Evolutionary conservation across 2,113 vertebrate genomes (phyloP), one percentile per base, ranked within the genome.

Genomic region (Neoarius graeffei): DNA sequence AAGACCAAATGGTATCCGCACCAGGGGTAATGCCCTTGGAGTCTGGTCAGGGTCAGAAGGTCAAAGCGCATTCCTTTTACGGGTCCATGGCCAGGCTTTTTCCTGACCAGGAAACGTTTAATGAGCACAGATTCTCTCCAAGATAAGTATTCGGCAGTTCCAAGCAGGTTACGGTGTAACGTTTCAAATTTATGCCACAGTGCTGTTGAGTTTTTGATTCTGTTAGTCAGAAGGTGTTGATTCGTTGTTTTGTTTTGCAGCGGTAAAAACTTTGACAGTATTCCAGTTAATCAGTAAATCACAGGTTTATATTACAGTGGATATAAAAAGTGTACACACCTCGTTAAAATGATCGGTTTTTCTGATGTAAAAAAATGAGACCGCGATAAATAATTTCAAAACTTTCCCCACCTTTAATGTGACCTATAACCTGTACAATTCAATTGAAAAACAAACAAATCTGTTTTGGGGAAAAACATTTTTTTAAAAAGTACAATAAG

Each of bases 21-120:
- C 77, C 89, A 87, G 93, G 93, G 91, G 91, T 93, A 92, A 93
- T 88, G 91, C 94, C 94, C 95, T 94, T 95, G 94, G 92, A 95
- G 94, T 93, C 92, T 92, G 93, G 89, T 83, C 89, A 73, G 91
- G 94, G 93, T 89, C 94, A 74, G 11, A 81, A 88, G 94, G 95
- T 96, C 94, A 95, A 87, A 90, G 89, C 91, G 56, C 93, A 95
- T 94, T 95, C 93, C 91, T 89, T 85, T 84, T 19, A 14, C 52
- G 85, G 88, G 90, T 91, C 91, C 88, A 86, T 89, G 84, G 74
- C 54, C 89, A 83, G 11, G 84, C 42, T 42, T 42, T 14, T n/a
- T 20, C 30, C 14, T 71, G 8, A 54, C 57, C 56, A 7, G 59
- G 48, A 66, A 62, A 86, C 19, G 17, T 79, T 7, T 7, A 23